Base-by-base conservation (phyloP, 2,797 vertebrate species). In the Gephyroberyx darwinii region DNA sequence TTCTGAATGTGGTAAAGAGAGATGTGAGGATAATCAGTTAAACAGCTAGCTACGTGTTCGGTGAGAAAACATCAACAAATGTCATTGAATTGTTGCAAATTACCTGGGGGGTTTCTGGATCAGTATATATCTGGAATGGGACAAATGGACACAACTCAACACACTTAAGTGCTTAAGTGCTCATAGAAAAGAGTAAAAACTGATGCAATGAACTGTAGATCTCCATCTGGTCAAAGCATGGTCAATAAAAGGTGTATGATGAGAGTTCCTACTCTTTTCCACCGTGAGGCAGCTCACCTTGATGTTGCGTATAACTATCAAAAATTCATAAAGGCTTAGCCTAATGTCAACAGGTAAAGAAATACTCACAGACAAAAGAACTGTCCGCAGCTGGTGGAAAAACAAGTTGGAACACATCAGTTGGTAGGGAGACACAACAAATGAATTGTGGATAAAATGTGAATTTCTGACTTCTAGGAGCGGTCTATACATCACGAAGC, bases 301-400 rank as follows among this genome's bases (percentile, higher is more conserved):
- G 12, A 41, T 13, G 39, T 41, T 41, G 39, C 1, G 12, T 41
- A 41, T 48, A 6, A 48, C 16, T 48, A n/a, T 17, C n/a, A 17
- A 31, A 61, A 16, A 56, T 50, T 35, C 1, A 73, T 19, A 65
- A 39, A 26, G 13, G 35, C 19, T 59, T 67, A 52, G 54, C 2
- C 17, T 1, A 13, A 63, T 8, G 8, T 19, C 0, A 75, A 20
- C 45, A 35, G 69, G 30, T 0, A 47, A 50, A 2, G 43, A 66
- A 59, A 70, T 94, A 98, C 98, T 98, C 91, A 99, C 98, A 64
- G 96, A 96, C 51, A 99, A 87, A 50, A 97, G 85, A 81, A 96
- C 91, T 81, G 93, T 91, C 63, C 95, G 95, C 61, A 99, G 95
- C 98, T 99, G 91, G 59, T 39, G 69, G 63, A 67, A 71, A 57